phyloP scores from a whole-genome alignment of 2,888 invertebrate species.

The Timandra comae region DNA sequence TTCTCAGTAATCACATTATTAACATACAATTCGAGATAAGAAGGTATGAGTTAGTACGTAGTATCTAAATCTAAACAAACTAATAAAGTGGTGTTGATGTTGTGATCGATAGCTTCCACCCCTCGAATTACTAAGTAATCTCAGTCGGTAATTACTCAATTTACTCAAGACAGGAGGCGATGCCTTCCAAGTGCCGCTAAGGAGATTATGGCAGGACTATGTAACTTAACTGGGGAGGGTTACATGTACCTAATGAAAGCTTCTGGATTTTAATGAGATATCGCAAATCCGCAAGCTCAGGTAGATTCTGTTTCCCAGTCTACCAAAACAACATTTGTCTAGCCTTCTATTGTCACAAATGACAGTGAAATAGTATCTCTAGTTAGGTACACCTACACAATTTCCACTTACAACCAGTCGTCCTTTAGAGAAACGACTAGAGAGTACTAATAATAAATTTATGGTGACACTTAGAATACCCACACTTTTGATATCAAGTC shows the following conservation, averaged over 20 bases:
- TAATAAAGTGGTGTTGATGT: constrained; percentile 25
- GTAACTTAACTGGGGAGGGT: constrained; percentile 27
- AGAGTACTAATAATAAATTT: no score
- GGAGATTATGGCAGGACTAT: constrained; percentile 35
- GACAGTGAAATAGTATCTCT: constrained; percentile 12
- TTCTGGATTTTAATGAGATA: constrained; percentile 14
- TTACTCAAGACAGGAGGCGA: constrained; percentile 55
- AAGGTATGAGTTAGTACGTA: no score
- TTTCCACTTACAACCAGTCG: no score
- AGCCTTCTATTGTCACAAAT: no score
- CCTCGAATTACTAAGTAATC: constrained; percentile 57
- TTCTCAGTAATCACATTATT: no score
- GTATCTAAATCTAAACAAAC: no score
- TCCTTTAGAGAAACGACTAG: no score
- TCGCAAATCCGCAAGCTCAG: constrained; percentile 6
- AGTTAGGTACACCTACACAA: constrained; percentile 9
- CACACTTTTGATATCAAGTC: no score
- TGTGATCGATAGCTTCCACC: constrained; percentile 57
- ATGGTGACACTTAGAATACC: no score
- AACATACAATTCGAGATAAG: no score
- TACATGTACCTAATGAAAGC: constrained; percentile 37
- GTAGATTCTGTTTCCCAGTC: no score
- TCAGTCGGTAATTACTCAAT: constrained; percentile 66
- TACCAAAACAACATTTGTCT: constrained; percentile 2
- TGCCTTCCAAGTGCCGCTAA: constrained; percentile 47